These are phyloP conservation scores for Epinephelus fuscoguttatus DNA, from an alignment of 2,113 vertebrate species.

Conservation along the genomic window DNA sequence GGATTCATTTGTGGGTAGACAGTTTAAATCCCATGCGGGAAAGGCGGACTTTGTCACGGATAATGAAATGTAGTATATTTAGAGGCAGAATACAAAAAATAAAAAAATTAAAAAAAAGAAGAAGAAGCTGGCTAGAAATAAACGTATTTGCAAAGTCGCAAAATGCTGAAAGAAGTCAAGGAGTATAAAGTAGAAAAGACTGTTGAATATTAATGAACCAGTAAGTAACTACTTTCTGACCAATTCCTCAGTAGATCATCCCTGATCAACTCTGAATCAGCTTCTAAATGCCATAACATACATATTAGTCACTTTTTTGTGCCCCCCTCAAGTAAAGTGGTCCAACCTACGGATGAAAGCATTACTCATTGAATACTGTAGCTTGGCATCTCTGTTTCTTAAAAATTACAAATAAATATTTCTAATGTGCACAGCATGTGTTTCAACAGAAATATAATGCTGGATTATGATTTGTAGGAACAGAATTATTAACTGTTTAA, in stretches of 20 bases:
- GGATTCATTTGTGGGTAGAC: not conserved
- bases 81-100: not conserved
- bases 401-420: not conserved
- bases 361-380: not conserved
- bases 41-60: not conserved
- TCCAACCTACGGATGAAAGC: not conserved
- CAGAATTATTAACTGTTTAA: not conserved
- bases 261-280: not conserved
- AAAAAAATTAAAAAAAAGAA: not conserved
- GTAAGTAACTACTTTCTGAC: not conserved
- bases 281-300: too few relatives aligned
- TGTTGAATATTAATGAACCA: not conserved
- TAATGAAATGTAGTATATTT: not conserved
- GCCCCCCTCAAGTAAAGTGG: not conserved
- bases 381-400: not conserved
- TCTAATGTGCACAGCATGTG: not conserved
- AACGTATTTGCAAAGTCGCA: not conserved
- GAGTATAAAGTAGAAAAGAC: not conserved
- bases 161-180: not conserved
- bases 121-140: not conserved
- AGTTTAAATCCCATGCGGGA: not conserved
- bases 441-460: not conserved
- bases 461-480: not conserved
- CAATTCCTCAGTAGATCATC: not conserved
- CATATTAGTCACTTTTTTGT: not conserved